Base-by-base conservation (phyloP, 2,888 invertebrate genomes). In the Hydropsyche betteni region DNA sequence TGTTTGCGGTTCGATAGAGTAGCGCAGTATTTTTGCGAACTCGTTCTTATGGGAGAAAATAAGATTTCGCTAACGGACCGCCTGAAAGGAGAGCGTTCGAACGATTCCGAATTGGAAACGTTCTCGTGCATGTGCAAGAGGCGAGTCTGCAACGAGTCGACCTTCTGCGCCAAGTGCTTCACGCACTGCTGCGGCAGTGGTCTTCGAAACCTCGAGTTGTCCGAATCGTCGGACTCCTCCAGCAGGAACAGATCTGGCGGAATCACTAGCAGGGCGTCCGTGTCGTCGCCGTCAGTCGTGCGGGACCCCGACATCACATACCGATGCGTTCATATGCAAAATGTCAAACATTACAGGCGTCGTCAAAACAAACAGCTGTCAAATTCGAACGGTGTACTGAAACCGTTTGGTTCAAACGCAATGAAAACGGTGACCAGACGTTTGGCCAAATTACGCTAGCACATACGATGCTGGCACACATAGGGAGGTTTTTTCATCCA, bases 251-350 rank as follows among this genome's bases (percentile, higher is more conserved):
- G 91, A 83, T 93, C 90, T 12, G 94, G 94, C 78, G 94, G 93
- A 83, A 94, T 93, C 81, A 93, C 84, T 81, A 95, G 85, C 79
- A 95, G 87, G 81, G 93, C 90, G 85, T 95, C 94, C 4, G 94
- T 95, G 85, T 94, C 94, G 16, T 33, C 61, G 33, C 14, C 61
- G 24, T 16, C 24, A 10, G 24, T 34, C 78, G 91, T 89, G 82
- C 91, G 91, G 85, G 90, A 91, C 91, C 82, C 85, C 83, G 68
- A 68, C 16, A 44, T 55, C n/a, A 10, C 14, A 12, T 55, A 6
- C 55, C 24, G 6, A 7, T n/a, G 55, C 5, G 55, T 10, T 55
- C 0, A n/a, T 44, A 44, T 8, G 10, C 44, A 44, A 44, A 44
- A 10, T 44, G 10, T 44, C 2, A 10, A 2, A 44, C 44, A 10